These are phyloP conservation scores for Gymnothorax javanicus DNA, from an alignment of 2,797 vertebrate genomes.

Conservation along the genomic window DNA sequence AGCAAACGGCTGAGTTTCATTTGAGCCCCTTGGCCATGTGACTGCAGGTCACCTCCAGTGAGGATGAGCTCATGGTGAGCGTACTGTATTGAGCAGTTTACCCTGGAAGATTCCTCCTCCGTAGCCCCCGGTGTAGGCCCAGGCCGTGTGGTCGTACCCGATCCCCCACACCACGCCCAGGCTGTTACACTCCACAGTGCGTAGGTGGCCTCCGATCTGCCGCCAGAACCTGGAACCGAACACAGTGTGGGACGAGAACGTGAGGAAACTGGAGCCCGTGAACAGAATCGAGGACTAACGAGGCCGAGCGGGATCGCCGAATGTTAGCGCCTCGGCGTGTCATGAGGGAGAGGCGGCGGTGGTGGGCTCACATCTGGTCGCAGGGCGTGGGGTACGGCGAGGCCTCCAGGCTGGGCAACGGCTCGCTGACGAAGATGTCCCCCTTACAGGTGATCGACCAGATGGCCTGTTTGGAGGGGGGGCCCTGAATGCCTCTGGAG, in stretches of 20 bases:
- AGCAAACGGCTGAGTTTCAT: too few species aligned
- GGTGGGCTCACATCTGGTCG: slow-evolving; percentile 88
- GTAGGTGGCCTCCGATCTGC: slow-evolving; percentile 92
- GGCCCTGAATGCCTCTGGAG: slow-evolving; percentile 82
- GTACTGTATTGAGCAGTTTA: slow-evolving; percentile 55
- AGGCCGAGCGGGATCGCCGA: background rate
- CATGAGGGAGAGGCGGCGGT: background rate
- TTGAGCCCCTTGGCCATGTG: too few species aligned
- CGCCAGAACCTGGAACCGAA: slow-evolving; percentile 86
- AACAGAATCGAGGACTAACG: background rate
- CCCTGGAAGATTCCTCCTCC: slow-evolving; percentile 91
- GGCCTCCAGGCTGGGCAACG: slow-evolving; percentile 80
- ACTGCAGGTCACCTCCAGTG: too few species aligned
- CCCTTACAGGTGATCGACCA: slow-evolving; percentile 98
- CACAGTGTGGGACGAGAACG: background rate
- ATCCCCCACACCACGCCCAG: slow-evolving; percentile 92
- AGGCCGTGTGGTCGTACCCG: slow-evolving; percentile 89
- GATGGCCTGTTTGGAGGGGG: slow-evolving; percentile 88
- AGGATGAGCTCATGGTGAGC: background rate
- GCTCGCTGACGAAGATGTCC: slow-evolving; percentile 94
- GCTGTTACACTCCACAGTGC: slow-evolving; percentile 82
- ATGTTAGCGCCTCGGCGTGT: background rate
- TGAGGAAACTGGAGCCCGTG: too few species aligned
- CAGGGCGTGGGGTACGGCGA: slow-evolving; percentile 78
- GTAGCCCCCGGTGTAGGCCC: slow-evolving; percentile 88